A percentile compares a stretch with the other conserved stretches of the same genome.
These are phyloP conservation scores for Stenopsyche tienmushanensis DNA, from an alignment of 1,140 invertebrate species.

Conservation along the genomic window DNA sequence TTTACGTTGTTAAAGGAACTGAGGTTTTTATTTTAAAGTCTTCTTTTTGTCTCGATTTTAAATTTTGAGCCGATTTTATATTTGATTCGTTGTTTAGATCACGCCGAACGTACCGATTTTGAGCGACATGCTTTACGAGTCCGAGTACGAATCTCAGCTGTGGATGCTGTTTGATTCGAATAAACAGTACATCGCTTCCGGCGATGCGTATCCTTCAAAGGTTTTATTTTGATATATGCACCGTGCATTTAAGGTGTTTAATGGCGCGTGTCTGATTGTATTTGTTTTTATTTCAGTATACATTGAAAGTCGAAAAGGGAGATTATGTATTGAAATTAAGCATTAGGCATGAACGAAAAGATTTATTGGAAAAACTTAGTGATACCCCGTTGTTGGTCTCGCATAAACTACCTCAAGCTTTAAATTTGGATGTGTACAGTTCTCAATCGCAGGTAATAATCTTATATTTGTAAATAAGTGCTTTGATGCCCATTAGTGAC, in stretches of 20 bases:
- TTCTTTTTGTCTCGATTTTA: not conserved
- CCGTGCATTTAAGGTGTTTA: too few relatives aligned
- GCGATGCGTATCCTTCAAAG: slow-evolving; percentile 87
- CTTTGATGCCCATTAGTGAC: too few relatives aligned
- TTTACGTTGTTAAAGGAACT: slow-evolving; percentile 77
- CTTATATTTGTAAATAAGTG: not conserved
- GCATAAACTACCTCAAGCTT: slow-evolving; percentile 71
- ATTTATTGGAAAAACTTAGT: slow-evolving; percentile 82
- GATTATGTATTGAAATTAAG: slow-evolving; percentile 87
- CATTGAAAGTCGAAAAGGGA: slow-evolving; percentile 91
- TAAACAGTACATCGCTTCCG: slow-evolving; percentile 81
- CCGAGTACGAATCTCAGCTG: slow-evolving; percentile 91
- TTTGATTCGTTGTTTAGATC: slow-evolving; percentile 48
- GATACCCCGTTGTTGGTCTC: slow-evolving; percentile 74
- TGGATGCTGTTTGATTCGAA: slow-evolving; percentile 96
- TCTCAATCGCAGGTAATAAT: slow-evolving; percentile 52
- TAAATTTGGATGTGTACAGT: slow-evolving; percentile 78
- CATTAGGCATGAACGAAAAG: slow-evolving; percentile 85
- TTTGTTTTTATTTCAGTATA: slow-evolving; percentile 65
- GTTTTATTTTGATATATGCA: slow-evolving; percentile 51
- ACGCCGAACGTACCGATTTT: slow-evolving; percentile 77
- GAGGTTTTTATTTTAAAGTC: too few relatives aligned
- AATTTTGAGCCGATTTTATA: not conserved
- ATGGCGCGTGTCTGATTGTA: too few relatives aligned
- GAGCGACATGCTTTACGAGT: slow-evolving; percentile 88